These are phyloP conservation scores for Spondyliosoma cantharus DNA, from an alignment of 2,797 vertebrate genomes.

Conservation along the genomic window DNA sequence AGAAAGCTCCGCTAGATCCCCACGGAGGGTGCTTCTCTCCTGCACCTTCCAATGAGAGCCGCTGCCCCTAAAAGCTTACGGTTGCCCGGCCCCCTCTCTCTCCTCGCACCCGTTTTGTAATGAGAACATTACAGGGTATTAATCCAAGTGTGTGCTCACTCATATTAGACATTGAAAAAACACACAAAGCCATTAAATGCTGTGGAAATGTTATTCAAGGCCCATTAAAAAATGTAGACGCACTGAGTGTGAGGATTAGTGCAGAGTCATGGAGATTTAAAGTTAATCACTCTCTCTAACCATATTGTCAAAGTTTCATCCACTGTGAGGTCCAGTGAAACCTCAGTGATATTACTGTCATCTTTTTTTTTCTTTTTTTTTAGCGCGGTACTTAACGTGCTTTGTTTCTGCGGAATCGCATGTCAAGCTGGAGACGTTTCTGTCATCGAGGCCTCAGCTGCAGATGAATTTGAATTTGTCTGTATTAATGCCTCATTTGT, in stretches of 20 bases:
- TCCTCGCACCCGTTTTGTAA: slow-evolving; percentile 42
- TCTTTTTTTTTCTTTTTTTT: not conserved
- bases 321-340: slow-evolving; percentile 33
- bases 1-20: not conserved
- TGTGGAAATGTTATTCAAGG: slow-evolving; percentile 60
- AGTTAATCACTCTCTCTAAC: slow-evolving; percentile 67
- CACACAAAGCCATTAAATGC: slow-evolving; percentile 63
- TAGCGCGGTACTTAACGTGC: not conserved
- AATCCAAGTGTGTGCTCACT: slow-evolving; percentile 70
- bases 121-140: slow-evolving; percentile 72
- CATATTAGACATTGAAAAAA: slow-evolving; percentile 65
- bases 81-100: slow-evolving; percentile 32
- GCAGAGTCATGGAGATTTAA: slow-evolving; percentile 67
- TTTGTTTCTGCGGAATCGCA: not conserved
- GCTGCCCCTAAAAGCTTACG: slow-evolving; percentile 48
- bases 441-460: slow-evolving; percentile 36
- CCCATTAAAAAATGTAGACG: slow-evolving; percentile 57
- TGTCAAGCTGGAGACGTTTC: slow-evolving; percentile 6
- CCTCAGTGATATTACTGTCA: slow-evolving; percentile 31
- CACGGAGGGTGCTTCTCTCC: slow-evolving; percentile 31
- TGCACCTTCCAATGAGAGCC: slow-evolving; percentile 19
- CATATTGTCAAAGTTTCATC: slow-evolving; percentile 62
- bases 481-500: slow-evolving; percentile 61
- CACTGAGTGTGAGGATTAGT: slow-evolving; percentile 65
- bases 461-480: slow-evolving; percentile 61